Base-by-base conservation (phyloP, 2,797 vertebrate genomes). In the Rhabdomys pumilio region DNA sequence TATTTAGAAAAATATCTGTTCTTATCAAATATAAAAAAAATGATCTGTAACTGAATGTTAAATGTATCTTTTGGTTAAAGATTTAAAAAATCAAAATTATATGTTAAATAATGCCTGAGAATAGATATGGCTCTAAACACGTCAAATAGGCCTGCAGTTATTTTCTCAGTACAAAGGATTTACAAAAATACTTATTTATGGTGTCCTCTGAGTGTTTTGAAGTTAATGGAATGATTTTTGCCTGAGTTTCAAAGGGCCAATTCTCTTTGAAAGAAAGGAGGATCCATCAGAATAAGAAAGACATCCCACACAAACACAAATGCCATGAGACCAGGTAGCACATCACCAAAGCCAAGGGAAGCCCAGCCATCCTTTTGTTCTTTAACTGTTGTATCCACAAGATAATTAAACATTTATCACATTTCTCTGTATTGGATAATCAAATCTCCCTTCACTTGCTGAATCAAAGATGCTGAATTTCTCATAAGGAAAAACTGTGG, bases 211-310 rank as follows among this genome's bases (percentile, higher is more conserved):
- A 96, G n/a, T 92, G 85, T 96, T 96, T 87, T 87, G 26, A 95
- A 61, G 53, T 94, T 89, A 91, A 92, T 61, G 20, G 55, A 94
- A 94, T 94, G 24, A 87, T 89, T 91, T 90, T n/a, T 95, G 47
- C 65, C 15, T 94, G 57, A 72, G 38, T 89, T 95, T 93, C 24
- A 81, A 81, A 73, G 55, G 44, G 67, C 31, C 65, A 91, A 8
- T 61, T 69, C 14, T 83, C 88, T 88, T n/a, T 88, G 47, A 50
- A 65, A 10, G 12, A 76, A 93, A 95, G 17, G 59, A 94, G 5
- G 88, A 76, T 63, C 20, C 4, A 83, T 80, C 10, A 79, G 59
- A 94, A 41, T 90, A 82, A 95, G 63, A 73, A 77, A 85, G 61
- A 13, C 4, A 17, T 65, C 24, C 1, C 50, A 76, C 86, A 93